Percentiles rank a stretch among this genome's conserved stretches.
These are phyloP conservation scores for Erythrocebus patas DNA, from an alignment of 2,113 vertebrate species.

Conservation along the genomic window DNA sequence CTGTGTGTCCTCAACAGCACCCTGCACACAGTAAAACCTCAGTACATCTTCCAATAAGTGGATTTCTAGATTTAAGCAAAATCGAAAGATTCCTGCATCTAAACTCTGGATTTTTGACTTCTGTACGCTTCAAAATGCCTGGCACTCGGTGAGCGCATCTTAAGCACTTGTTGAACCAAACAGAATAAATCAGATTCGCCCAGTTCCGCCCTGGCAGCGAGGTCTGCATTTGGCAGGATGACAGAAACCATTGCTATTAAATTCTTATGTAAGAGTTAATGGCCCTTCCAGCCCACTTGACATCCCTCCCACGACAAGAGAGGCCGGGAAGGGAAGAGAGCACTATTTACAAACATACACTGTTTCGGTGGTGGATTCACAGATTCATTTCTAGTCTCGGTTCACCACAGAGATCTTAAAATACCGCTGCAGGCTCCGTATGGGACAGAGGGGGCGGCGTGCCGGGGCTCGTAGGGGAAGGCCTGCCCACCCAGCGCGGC, in stretches of 20 bases:
- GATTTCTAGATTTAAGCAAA: neutral
- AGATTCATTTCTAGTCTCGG: neutral
- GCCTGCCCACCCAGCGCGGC: conserved; percentile 30
- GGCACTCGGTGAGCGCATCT: neutral
- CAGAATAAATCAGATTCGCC: neutral
- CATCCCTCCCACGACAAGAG: neutral
- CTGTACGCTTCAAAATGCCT: neutral
- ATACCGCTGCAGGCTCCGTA: neutral
- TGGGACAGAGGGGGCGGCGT: neutral
- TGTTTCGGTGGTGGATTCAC: neutral
- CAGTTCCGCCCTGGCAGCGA: conserved; percentile 45
- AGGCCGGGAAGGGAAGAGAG: neutral
- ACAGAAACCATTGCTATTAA: neutral
- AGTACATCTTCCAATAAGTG: neutral
- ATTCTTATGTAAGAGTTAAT: conserved; percentile 60
- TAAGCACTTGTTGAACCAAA: conserved; percentile 48
- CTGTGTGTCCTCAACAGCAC: neutral
- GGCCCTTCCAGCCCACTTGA: neutral
- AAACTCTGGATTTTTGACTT: neutral
- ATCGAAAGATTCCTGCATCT: neutral
- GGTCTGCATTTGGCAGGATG: conserved; percentile 23
- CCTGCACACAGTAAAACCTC: neutral
- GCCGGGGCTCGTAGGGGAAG: neutral
- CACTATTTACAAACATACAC: neutral
- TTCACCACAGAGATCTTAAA: neutral